Evolutionary conservation across 2,888 invertebrate species (phyloP).

Genomic region (Parnassius smintheus): DNA sequence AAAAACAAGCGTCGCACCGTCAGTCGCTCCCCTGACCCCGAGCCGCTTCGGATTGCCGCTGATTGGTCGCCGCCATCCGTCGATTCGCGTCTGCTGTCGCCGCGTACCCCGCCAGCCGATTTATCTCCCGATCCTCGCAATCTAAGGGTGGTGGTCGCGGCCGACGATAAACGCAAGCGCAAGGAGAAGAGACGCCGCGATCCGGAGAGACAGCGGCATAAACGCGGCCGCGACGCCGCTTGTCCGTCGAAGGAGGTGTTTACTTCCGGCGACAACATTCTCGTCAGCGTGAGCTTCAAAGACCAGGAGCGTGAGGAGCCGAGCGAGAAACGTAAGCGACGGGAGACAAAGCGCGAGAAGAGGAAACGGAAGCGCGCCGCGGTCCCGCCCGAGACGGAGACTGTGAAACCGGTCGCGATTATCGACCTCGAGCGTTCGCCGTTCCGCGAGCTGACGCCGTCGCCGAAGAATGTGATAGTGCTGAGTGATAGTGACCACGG

Average conservation of each 20-base stretch:
- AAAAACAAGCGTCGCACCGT: conserved; percentile 50
- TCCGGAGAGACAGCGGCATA: conserved; percentile 44
- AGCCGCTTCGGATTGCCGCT: conserved; percentile 37
- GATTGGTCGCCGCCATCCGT: conserved; percentile 45
- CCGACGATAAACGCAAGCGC: conserved; percentile 38
- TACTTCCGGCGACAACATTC: conserved; percentile 95
- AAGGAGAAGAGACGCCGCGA: conserved; percentile 34
- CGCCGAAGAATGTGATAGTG: conserved; percentile 90
- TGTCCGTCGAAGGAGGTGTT: conserved; percentile 93
- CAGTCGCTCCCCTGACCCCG: conserved; percentile 41
- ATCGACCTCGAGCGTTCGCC: conserved; percentile 93
- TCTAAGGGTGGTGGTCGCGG: conserved; percentile 63
- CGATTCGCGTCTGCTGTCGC: conserved; percentile 82
- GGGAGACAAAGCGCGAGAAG: conserved; percentile 38
- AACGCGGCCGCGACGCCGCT: conserved; percentile 56
- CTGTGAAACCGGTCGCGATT: conserved; percentile 88
- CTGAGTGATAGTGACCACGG: conserved; percentile 90
- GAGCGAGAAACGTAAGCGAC: conserved; percentile 49
- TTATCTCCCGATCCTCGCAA: conserved; percentile 60
- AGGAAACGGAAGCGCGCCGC: conserved; percentile 40
- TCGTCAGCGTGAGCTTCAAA: conserved; percentile 95
- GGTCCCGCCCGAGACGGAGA: conserved; percentile 37
- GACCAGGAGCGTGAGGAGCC: conserved; percentile 78
- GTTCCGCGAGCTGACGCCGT: conserved; percentile 90
- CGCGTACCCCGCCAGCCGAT: conserved; percentile 82